Percentiles rank a stretch among this genome's conserved stretches.
These are phyloP conservation scores for Allophyes oxyacanthae DNA, from an alignment of 2,888 invertebrate genomes.

Conservation along the genomic window DNA sequence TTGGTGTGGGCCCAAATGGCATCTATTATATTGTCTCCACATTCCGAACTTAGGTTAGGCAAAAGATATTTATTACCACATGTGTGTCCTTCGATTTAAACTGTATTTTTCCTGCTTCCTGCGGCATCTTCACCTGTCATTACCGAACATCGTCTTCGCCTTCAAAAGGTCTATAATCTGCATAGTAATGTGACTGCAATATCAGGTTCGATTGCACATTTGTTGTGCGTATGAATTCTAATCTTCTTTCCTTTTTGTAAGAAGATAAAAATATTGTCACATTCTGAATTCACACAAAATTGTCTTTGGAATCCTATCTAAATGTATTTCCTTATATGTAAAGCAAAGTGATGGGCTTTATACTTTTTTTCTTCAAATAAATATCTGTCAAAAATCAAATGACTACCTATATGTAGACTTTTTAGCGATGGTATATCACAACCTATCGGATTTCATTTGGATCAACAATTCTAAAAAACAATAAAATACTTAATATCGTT, in stretches of 20 bases:
- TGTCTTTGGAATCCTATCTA: no score
- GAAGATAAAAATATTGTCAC: no score
- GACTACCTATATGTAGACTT: no score
- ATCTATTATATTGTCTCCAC: conserved; percentile 71
- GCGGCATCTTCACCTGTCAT: background rate
- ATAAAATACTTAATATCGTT: no score
- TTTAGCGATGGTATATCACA: no score
- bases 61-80: conserved; percentile 53
- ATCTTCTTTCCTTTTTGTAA: background rate
- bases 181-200: conserved; percentile 13
- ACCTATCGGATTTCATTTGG: no score
- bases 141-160: background rate
- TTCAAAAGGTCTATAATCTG: conserved; percentile 6
- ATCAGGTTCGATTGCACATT: conserved; percentile 5
- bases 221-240: conserved; percentile 5
- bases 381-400: no score
- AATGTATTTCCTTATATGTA: no score
- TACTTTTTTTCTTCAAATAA: no score
- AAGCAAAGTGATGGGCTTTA: no score
- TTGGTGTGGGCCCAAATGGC: conserved; percentile 72
- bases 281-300: no score
- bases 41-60: conserved; percentile 63
- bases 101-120: conserved; percentile 4
- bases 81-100: conserved; percentile 28
- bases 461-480: no score